phyloP scores from a whole-genome alignment of 2,888 invertebrate genomes.

The Ypsolopha sequella region DNA sequence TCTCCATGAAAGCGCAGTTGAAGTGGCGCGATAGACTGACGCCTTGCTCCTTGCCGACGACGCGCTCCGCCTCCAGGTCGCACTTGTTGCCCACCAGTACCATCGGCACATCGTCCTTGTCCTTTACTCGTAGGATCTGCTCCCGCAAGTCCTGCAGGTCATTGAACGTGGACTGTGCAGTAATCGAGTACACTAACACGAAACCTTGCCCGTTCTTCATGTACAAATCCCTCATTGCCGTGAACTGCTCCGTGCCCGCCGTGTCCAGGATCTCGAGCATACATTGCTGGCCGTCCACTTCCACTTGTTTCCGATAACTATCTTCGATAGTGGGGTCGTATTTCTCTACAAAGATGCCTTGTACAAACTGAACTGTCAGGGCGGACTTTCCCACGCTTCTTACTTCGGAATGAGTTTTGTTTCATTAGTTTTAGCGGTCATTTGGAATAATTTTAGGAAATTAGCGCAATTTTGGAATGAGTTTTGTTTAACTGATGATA shows the following conservation, averaged over 20 bases:
- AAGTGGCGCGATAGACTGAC: conserved; percentile 95
- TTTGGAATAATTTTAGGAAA: no score
- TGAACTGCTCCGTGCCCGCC: conserved; percentile 99
- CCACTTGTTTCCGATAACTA: conserved; percentile 99
- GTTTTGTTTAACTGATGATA: no score
- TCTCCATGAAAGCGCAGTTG: conserved; percentile 99
- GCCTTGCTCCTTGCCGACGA: conserved; percentile 99
- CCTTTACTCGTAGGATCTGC: conserved; percentile 99
- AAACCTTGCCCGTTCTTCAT: conserved; percentile 99
- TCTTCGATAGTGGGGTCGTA: conserved; percentile 99
- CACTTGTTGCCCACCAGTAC: conserved; percentile 99
- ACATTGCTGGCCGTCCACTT: conserved; percentile 99
- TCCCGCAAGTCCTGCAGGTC: conserved; percentile 99
- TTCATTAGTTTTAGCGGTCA: no score
- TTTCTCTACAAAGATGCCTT: conserved; percentile 99
- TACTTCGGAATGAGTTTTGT: no score
- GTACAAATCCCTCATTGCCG: conserved; percentile 99
- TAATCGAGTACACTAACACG: conserved; percentile 99
- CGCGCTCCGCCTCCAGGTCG: conserved; percentile 99
- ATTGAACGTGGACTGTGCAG: conserved; percentile 99
- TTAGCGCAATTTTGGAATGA: no score
- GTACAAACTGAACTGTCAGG: conserved; percentile 96
- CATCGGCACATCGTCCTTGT: conserved; percentile 98
- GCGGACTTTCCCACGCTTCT: conserved; percentile 99
- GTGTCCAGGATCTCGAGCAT: conserved; percentile 99